A percentile compares a stretch with the other conserved stretches of the same genome.
Evolutionary conservation across 2,888 invertebrate species (phyloP).

Genomic region (Brenthis ino): DNA sequence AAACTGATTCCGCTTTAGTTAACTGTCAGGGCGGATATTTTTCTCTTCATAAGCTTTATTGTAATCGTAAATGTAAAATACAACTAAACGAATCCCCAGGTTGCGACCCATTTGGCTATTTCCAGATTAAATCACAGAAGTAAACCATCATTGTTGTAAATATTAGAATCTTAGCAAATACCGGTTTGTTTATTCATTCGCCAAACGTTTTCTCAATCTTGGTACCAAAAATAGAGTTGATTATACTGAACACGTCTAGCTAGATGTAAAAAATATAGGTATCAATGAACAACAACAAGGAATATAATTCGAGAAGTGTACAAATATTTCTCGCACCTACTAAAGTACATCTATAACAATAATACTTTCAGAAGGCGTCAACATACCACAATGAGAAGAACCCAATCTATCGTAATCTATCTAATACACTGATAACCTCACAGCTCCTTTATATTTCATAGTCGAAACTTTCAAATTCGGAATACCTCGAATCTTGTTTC

Average conservation of each 20-base stretch:
- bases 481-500: slow-evolving; percentile 93
- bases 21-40: slow-evolving; percentile 45
- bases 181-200: slow-evolving; percentile 44
- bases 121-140: slow-evolving; percentile 48
- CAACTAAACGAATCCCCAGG: slow-evolving; percentile 35
- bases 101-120: slow-evolving; percentile 28
- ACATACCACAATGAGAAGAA: slow-evolving; percentile 76
- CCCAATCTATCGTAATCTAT: slow-evolving; percentile 67
- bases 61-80: slow-evolving; percentile 34
- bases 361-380: slow-evolving; percentile 80
- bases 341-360: slow-evolving; percentile 80
- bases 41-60: slow-evolving; percentile 40
- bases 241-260: slow-evolving; percentile 78
- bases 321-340: slow-evolving; percentile 78
- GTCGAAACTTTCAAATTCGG: slow-evolving; percentile 91
- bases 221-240: slow-evolving; percentile 80
- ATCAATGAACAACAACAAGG: slow-evolving; percentile 81
- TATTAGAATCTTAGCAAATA: slow-evolving; percentile 36
- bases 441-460: slow-evolving; percentile 85
- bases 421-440: slow-evolving; percentile 80
- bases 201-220: slow-evolving; percentile 56
- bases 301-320: slow-evolving; percentile 78
- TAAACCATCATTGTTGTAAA: slow-evolving; percentile 23
- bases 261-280: slow-evolving; percentile 81
- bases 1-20: slow-evolving; percentile 45